Evolutionary conservation across 2,113 vertebrate genomes (phyloP).

Genomic region (Podarcis muralis): DNA sequence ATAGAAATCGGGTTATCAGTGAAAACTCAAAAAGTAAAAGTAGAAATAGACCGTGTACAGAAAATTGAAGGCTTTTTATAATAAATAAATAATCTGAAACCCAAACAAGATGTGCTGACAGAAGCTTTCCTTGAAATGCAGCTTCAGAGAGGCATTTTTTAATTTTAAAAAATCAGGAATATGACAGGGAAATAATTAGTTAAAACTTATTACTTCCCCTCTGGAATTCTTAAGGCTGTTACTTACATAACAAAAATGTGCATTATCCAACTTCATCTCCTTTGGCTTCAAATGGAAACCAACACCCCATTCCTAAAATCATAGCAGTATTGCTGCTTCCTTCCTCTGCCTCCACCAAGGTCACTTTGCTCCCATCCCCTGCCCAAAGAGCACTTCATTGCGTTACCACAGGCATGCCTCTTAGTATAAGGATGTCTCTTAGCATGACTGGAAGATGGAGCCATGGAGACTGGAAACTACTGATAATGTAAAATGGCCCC

Average conservation of each 20-base stretch:
- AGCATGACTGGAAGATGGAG: neutral
- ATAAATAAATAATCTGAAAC: neutral
- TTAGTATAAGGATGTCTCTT: too few relatives aligned
- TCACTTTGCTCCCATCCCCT: neutral
- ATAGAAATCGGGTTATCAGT: too few relatives aligned
- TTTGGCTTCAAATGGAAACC: neutral
- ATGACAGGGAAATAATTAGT: neutral
- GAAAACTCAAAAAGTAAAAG: neutral
- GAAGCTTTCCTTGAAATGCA: neutral
- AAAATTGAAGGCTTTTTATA: neutral
- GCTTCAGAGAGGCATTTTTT: neutral
- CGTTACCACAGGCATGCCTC: neutral
- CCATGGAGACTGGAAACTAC: neutral
- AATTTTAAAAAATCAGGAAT: neutral
- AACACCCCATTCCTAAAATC: neutral
- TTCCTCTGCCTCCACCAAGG: neutral
- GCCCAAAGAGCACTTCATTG: neutral
- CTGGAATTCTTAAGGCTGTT: neutral
- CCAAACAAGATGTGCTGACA: neutral
- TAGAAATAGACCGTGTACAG: neutral
- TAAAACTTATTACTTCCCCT: neutral
- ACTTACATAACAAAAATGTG: neutral
- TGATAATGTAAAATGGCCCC: neutral
- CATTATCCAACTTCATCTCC: too few relatives aligned
- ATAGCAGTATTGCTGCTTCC: neutral